phyloP scores from a whole-genome alignment of 2,113 vertebrate genomes.

The Chamaea fasciata region DNA sequence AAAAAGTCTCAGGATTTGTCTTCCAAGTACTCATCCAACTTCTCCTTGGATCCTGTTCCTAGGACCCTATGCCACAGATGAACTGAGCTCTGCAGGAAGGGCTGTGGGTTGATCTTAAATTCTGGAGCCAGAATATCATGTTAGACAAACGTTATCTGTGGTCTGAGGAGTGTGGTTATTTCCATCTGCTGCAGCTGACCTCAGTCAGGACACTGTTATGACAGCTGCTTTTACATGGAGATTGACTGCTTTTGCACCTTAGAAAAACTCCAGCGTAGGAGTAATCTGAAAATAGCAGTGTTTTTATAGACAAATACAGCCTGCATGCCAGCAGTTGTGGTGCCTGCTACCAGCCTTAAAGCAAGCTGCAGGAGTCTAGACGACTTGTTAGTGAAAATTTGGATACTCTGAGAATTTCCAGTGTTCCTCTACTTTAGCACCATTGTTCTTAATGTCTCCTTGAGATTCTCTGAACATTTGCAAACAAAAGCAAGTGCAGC shows the following conservation, averaged over 20 bases:
- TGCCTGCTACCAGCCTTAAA: not conserved
- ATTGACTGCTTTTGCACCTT: not conserved
- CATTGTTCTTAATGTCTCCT: not conserved
- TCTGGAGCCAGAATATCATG: not conserved
- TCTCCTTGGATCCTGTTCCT: not conserved
- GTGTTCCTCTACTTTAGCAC: not conserved
- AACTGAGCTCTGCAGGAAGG: not conserved
- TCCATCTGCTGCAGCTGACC: not conserved
- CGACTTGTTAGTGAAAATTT: not conserved
- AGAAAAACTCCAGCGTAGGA: not conserved
- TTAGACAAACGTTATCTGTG: not conserved
- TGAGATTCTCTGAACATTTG: not conserved
- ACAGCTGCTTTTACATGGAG: not conserved
- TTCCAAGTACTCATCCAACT: not conserved
- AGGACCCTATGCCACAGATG: not conserved
- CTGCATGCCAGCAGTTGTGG: not conserved
- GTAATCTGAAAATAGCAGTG: not conserved
- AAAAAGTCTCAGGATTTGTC: not conserved
- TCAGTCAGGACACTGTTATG: not conserved
- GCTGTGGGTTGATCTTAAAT: not conserved
- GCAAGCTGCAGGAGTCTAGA: not conserved
- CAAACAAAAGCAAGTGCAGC: not conserved
- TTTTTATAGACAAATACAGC: not conserved
- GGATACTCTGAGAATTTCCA: not conserved
- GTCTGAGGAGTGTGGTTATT: not conserved